Evolutionary conservation across 2,113 vertebrate genomes (phyloP).

Genomic region (Chaetodon trifascialis): DNA sequence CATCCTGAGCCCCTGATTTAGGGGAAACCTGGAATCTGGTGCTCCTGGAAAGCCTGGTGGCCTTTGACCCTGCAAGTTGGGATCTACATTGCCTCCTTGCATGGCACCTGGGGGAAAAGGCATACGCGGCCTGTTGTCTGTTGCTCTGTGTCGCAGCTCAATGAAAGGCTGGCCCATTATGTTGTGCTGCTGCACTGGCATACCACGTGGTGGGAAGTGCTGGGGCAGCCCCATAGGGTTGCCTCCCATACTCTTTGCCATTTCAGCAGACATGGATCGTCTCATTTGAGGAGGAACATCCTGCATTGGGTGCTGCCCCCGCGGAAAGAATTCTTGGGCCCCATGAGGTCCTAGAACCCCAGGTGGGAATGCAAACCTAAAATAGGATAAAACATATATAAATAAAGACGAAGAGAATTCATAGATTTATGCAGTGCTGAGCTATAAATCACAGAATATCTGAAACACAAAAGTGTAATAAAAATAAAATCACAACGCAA

Average conservation of each 20-base stretch:
- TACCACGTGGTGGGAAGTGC: conserved; percentile 88
- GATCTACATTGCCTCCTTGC: conserved; percentile 82
- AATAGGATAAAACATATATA: conserved; percentile 4
- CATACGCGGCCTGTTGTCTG: conserved; percentile 88
- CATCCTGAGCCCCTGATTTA: conserved; percentile 83
- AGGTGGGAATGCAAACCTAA: conserved; percentile 90
- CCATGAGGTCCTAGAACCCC: conserved; percentile 84
- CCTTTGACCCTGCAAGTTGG: conserved; percentile 83
- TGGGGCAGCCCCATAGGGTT: conserved; percentile 85
- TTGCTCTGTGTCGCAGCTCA: conserved; percentile 91
- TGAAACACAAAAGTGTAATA: not conserved
- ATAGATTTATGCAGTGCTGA: not conserved
- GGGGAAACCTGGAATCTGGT: conserved; percentile 83
- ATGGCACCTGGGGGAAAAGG: conserved; percentile 82
- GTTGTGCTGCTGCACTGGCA: conserved; percentile 93
- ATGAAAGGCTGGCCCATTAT: conserved; percentile 96
- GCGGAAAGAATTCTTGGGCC: conserved; percentile 89
- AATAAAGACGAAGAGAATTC: not conserved
- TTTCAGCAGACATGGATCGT: conserved; percentile 89
- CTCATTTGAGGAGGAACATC: conserved; percentile 89
- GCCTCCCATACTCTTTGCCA: conserved; percentile 85
- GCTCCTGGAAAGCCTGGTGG: conserved; percentile 83
- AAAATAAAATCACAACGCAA: conserved; percentile 52
- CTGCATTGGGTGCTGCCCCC: conserved; percentile 89
- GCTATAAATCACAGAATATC: not conserved